Conservation (phyloP, 1,140 invertebrate genomes). For the Zaprionus gabonicus region DNA sequence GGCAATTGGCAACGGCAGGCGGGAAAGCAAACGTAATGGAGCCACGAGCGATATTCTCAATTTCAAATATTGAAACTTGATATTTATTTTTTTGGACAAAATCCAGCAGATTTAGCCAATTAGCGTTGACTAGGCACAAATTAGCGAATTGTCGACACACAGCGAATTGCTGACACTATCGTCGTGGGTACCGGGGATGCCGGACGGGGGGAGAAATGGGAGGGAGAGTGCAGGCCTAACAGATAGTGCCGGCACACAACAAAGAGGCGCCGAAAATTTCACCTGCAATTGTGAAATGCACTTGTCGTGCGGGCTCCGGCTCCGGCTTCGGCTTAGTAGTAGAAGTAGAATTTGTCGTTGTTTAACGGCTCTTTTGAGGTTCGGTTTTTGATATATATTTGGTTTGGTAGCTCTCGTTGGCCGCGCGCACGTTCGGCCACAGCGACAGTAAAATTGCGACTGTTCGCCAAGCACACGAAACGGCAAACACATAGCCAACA, state of each 20-base stretch:
- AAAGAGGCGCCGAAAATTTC: conserved; percentile 34
- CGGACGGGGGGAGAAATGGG: not conserved
- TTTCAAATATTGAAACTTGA: conserved; percentile 72
- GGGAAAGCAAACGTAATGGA: not conserved
- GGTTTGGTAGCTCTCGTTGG: conserved; percentile 40
- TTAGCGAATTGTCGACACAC: conserved; percentile 42
- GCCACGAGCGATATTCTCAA: conserved; percentile 22
- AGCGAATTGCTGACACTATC: conserved; percentile 24
- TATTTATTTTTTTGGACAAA: conserved; percentile 53
- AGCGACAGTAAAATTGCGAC: conserved; percentile 78
- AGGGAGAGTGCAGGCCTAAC: not conserved
- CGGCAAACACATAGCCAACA: conserved; percentile 55
- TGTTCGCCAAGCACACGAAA: conserved; percentile 53
- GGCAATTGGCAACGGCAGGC: conserved; percentile 23
- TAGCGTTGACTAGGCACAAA: conserved; percentile 57
- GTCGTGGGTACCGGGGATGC: not conserved
- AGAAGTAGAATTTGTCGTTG: conserved; percentile 37
- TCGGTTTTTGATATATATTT: conserved; percentile 10
- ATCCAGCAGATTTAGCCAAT: conserved; percentile 66
- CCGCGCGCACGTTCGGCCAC: conserved; percentile 64
- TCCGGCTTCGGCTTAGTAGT: conserved; percentile 11
- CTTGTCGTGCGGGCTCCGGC: conserved; percentile 34
- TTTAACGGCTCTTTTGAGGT: conserved; percentile 41
- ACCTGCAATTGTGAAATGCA: conserved; percentile 47
- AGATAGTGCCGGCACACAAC: conserved; percentile 23